Evolutionary conservation across 2,113 vertebrate species (phyloP).

Genomic region (Cheilinus undulatus): DNA sequence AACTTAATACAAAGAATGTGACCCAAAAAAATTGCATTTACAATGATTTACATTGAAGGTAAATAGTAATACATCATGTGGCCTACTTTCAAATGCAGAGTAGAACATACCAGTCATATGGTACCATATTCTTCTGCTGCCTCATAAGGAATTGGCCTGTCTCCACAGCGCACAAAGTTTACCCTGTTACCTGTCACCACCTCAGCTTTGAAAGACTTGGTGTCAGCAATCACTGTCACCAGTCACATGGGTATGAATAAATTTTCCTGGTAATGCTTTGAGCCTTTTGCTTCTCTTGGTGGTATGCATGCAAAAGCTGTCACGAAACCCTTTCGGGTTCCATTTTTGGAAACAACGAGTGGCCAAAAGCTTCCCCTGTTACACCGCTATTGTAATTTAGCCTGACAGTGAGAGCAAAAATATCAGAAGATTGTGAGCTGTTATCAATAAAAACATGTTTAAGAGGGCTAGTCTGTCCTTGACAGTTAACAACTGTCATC

Average conservation of each 20-base stretch:
- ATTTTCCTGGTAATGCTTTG: slow-evolving; percentile 47
- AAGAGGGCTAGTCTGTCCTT: slow-evolving; percentile 39
- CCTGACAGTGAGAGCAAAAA: slow-evolving; percentile 18
- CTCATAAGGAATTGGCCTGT: slow-evolving; percentile 57
- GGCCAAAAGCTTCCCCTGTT: slow-evolving; percentile 19
- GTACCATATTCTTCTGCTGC: slow-evolving; percentile 54
- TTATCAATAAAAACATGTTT: slow-evolving; percentile 27
- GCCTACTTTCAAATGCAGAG: slow-evolving; percentile 29
- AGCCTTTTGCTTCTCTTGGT: slow-evolving; percentile 34
- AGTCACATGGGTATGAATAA: slow-evolving; percentile 67
- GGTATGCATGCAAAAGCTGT: slow-evolving; percentile 46
- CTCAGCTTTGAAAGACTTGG: slow-evolving; percentile 62
- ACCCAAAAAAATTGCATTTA: slow-evolving; percentile 32
- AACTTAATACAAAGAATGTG: slow-evolving; percentile 26
- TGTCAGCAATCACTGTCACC: slow-evolving; percentile 72
- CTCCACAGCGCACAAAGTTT: slow-evolving; percentile 57
- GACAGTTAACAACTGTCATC: slow-evolving; percentile 55
- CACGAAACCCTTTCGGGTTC: slow-evolving; percentile 38
- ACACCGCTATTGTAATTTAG: slow-evolving; percentile 28
- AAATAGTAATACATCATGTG: slow-evolving; percentile 59
- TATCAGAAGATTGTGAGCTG: neutral
- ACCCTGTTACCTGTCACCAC: slow-evolving; percentile 73
- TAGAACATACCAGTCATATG: slow-evolving; percentile 61
- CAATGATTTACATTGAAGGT: slow-evolving; percentile 40
- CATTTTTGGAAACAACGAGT: slow-evolving; percentile 24